Conservation (phyloP, 1,140 invertebrate species). For the Oscheius sp. region DNA sequence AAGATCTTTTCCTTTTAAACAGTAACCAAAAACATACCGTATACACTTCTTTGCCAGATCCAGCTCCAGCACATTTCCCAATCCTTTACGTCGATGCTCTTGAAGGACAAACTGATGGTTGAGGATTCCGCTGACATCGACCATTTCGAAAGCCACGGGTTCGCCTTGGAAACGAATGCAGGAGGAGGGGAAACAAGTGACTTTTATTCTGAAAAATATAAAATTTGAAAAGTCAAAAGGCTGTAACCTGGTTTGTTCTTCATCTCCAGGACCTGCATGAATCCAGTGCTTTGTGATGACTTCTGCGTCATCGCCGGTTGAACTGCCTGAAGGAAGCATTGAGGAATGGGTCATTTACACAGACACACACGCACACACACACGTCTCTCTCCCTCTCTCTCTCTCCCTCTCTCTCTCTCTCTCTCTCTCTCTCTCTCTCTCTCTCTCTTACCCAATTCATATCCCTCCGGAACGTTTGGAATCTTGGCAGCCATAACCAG, state of each 20-base stretch:
- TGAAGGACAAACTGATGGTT: neutral
- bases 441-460: neutral
- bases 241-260: neutral
- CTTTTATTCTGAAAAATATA: neutral
- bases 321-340: neutral
- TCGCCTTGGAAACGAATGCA: neutral
- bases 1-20: neutral
- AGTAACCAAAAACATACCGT: neutral
- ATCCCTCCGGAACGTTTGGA: neutral
- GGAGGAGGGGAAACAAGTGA: neutral
- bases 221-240: neutral
- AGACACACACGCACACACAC: too few species aligned
- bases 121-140: neutral
- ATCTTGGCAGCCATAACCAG: neutral
- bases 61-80: neutral
- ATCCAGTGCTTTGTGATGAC: neutral
- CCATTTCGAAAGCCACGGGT: neutral
- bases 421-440: neutral
- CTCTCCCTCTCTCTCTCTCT: too few species aligned
- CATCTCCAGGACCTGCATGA: neutral
- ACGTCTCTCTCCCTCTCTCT: too few species aligned
- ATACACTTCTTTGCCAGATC: neutral
- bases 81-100: neutral
- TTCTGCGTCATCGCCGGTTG: neutral
- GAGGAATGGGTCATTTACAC: too few species aligned